Base-by-base conservation (phyloP, 2,888 invertebrate genomes). In the Gastracanthus pulcherrimus region DNA sequence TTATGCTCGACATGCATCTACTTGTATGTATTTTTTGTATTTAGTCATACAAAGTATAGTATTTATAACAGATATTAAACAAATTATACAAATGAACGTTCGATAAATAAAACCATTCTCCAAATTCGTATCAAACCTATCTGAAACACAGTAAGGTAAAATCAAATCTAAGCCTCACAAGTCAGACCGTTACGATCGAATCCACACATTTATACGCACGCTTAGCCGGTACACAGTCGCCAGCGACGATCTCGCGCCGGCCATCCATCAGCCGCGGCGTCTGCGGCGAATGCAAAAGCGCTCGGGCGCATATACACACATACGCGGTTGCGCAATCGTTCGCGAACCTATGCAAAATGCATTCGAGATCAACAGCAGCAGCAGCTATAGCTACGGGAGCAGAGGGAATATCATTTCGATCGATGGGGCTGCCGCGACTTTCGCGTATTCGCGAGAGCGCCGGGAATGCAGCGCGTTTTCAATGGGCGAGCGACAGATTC, bases 381-480 rank as follows among this genome's bases (percentile, higher is more conserved):
- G n/a, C n/a, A n/a, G n/a, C n/a, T n/a, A n/a, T n/a, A n/a, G n/a
- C n/a, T n/a, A n/a, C n/a, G n/a, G n/a, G 36, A 9, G 9, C 41
- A 58, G 19, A 60, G 13, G 19, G 19, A 72, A 67, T 74, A 66
- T 55, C 34, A 79, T 79, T 72, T 72, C 58, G 55, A 51, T 48
- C 31, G 19, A 34, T 19, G 31, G 41, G 13, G 41, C 11, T n/a
- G 41, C 13, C 64, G 51, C 19, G 34, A 31, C 38, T 48, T 72
- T 60, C 55, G 34, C n/a, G n/a, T n/a, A 38, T 72, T 29, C 58
- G 26, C 41, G 41, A 23, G 16, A 34, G 7, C 13, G 13, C 0
- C 13, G 45, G 11, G 23, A 62, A 64, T 36, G 36, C 6, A n/a
- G 6, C n/a, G 29, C 36, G 16, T 23, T 69, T 48, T n/a, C 29